These are phyloP conservation scores for Sturmia bella DNA, from an alignment of 2,888 invertebrate genomes.

Conservation along the genomic window DNA sequence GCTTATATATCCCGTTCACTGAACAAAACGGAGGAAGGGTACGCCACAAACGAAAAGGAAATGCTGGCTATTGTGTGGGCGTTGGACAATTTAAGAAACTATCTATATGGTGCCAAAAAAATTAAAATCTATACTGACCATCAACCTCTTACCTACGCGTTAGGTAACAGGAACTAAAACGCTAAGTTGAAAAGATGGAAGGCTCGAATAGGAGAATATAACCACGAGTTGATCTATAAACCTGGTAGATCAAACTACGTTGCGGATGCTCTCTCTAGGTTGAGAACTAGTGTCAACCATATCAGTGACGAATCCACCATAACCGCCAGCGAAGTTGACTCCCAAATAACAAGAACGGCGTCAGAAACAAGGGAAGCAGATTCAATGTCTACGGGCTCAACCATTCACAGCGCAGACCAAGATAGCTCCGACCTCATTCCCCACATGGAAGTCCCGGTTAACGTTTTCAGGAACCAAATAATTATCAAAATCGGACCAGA, in stretches of 20 bases:
- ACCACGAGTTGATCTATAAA: conserved; percentile 18
- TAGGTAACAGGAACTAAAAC: conserved; percentile 34
- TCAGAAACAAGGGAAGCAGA: not conserved
- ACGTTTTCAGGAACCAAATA: too few relatives aligned
- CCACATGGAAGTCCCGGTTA: too few relatives aligned
- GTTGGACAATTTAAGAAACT: not conserved
- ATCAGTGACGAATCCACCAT: not conserved
- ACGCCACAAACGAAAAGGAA: not conserved
- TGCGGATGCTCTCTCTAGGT: conserved; percentile 42
- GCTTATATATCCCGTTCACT: not conserved
- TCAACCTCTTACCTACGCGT: conserved; percentile 34
- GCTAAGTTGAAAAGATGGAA: conserved; percentile 32
- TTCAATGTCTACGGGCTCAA: not conserved
- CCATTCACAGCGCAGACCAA: not conserved
- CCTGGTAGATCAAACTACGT: conserved; percentile 37
- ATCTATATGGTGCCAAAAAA: too few relatives aligned
- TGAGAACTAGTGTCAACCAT: conserved; percentile 14
- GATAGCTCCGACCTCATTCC: too few relatives aligned
- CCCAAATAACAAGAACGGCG: not conserved
- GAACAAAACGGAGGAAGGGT: conserved; percentile 2
- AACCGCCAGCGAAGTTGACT: not conserved
- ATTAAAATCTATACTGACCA: conserved; percentile 26
- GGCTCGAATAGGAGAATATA: conserved; percentile 10
- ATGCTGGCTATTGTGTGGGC: not conserved
- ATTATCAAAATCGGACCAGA: too few relatives aligned